A percentile compares a stretch with the other conserved stretches of the same genome.
Conservation (phyloP, 2,888 invertebrate genomes). For the Clunio marinus region DNA sequence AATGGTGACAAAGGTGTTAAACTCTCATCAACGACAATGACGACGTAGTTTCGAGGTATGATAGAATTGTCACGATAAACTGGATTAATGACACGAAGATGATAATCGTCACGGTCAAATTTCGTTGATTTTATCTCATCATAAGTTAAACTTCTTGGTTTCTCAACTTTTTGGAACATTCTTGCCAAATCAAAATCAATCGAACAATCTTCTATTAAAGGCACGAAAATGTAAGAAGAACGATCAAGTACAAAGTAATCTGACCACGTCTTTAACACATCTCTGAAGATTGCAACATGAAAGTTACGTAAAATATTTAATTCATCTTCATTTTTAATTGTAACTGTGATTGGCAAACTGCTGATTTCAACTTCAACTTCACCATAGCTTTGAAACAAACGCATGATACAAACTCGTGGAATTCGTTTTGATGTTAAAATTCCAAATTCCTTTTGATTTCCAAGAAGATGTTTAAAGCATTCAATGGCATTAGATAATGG, state of each 20-base stretch:
- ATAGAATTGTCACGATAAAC: constrained; percentile 62
- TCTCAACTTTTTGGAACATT: constrained; percentile 52
- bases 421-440: constrained; percentile 59
- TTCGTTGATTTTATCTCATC: constrained; percentile 53
- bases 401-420: constrained; percentile 63
- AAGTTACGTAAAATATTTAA: constrained; percentile 58
- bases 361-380: constrained; percentile 51
- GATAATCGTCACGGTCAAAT: constrained; percentile 60
- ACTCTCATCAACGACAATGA: constrained; percentile 64
- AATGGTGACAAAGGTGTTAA: constrained; percentile 64
- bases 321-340: constrained; percentile 52
- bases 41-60: constrained; percentile 57
- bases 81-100: constrained; percentile 74
- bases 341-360: constrained; percentile 54
- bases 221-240: constrained; percentile 54
- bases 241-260: constrained; percentile 60
- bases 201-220: constrained; percentile 47
- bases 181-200: constrained; percentile 62
- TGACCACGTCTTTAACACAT: constrained; percentile 63
- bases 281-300: constrained; percentile 69
- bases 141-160: constrained; percentile 49
- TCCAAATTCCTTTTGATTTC: constrained; percentile 57
- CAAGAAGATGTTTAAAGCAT: constrained; percentile 56
- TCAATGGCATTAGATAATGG: constrained; percentile 43
- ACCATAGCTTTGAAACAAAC: constrained; percentile 68